Conservation (phyloP, 2,888 invertebrate genomes). For the Panzeria rudis region DNA sequence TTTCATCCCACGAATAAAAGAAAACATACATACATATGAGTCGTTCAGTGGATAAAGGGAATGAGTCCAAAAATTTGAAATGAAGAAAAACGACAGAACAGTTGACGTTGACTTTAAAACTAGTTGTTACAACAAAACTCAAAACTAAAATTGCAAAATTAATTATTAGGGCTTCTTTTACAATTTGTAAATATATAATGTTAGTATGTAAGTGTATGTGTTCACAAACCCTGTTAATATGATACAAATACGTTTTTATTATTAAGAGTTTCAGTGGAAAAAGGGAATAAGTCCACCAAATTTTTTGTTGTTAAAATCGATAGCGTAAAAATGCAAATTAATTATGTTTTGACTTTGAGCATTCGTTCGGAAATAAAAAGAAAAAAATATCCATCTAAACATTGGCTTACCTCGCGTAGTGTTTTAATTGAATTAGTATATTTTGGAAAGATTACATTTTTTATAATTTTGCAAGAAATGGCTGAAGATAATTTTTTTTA, state of each 20-base stretch:
- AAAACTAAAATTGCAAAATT: slow-evolving; percentile 46
- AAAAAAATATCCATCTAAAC: slow-evolving; percentile 33
- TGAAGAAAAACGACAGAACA: too few relatives aligned
- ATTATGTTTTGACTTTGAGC: slow-evolving; percentile 30
- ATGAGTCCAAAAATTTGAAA: neutral
- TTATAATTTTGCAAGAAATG: too few relatives aligned
- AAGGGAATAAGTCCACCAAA: slow-evolving; percentile 19
- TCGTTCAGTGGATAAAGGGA: slow-evolving; percentile 5
- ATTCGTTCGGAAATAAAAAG: slow-evolving; percentile 12
- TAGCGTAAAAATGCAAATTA: slow-evolving; percentile 24
- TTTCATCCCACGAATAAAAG: too few relatives aligned
- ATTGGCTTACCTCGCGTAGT: slow-evolving; percentile 18
- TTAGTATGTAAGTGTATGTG: too few relatives aligned
- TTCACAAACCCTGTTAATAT: slow-evolving; percentile 27
- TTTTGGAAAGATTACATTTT: slow-evolving; percentile 17
- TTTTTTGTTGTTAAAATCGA: slow-evolving; percentile 34
- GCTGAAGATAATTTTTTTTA: too few relatives aligned
- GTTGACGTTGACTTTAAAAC: too few relatives aligned
- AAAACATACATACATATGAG: too few relatives aligned
- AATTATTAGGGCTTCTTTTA: slow-evolving; percentile 29
- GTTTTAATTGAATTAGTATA: slow-evolving; percentile 20
- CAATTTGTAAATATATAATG: too few relatives aligned
- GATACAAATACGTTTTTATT: slow-evolving; percentile 30
- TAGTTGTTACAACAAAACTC: slow-evolving; percentile 44
- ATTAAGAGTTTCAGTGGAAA: slow-evolving; percentile 38